These are phyloP conservation scores for Gymnobelideus leadbeateri DNA, from an alignment of 2,113 vertebrate genomes.

Conservation along the genomic window DNA sequence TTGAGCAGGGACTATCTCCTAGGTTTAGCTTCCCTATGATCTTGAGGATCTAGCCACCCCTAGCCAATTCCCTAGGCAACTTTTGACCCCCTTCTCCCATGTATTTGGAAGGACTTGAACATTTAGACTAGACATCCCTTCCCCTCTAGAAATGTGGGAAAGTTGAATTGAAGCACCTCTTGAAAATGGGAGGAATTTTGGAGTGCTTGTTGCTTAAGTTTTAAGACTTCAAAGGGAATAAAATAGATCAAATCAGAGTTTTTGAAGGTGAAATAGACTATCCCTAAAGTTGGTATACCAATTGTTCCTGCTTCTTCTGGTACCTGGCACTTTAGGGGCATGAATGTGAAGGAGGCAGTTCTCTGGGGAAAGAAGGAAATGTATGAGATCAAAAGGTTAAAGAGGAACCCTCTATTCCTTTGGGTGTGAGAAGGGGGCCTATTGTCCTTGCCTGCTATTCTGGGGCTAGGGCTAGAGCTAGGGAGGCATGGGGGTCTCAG, in stretches of 20 bases:
- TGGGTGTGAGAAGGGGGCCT: slow-evolving; percentile 14
- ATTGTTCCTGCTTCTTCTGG: slow-evolving; percentile 1
- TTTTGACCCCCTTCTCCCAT: neutral
- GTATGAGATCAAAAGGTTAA: slow-evolving; percentile 37
- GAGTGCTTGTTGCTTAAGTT: slow-evolving; percentile 3
- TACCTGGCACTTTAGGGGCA: slow-evolving; percentile 12
- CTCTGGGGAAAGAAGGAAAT: slow-evolving; percentile 3
- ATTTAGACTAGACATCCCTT: slow-evolving; percentile 6
- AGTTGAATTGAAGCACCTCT: slow-evolving; percentile 26
- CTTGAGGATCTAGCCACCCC: neutral
- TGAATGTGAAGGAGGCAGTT: neutral
- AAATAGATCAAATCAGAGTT: neutral
- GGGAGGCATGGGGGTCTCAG: slow-evolving; percentile 84
- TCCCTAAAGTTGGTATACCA: neutral
- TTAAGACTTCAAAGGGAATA: neutral
- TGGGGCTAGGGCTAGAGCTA: slow-evolving; percentile 4
- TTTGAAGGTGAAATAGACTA: neutral
- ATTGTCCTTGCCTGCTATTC: slow-evolving; percentile 28
- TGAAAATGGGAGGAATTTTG: neutral
- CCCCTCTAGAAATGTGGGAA: slow-evolving; percentile 15
- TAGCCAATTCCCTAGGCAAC: slow-evolving; percentile 1
- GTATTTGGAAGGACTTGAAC: slow-evolving; percentile 41
- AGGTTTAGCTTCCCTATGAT: neutral
- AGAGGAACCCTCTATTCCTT: neutral
- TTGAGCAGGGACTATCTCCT: slow-evolving; percentile 44